Base-by-base conservation (phyloP, 2,797 vertebrate species). In the Schizopygopsis malacanthus region DNA sequence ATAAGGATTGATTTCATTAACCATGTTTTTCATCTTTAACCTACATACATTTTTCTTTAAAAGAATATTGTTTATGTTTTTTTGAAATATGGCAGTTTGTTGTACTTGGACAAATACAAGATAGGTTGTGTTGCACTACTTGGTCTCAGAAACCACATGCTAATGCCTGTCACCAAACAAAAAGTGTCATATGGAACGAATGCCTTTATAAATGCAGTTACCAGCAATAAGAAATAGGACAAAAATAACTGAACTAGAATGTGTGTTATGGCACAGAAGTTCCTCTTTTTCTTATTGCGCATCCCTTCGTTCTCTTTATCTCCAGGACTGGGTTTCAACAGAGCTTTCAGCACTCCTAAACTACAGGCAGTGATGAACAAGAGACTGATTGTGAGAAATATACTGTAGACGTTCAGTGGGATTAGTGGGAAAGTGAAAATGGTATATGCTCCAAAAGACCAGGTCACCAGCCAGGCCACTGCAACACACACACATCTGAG, bases 221-320 rank as follows among this genome's bases (percentile, higher is more conserved):
- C 33, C 65, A 81, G 11, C 13, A 81, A 4, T 37, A n/a, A 16
- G 8, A 54, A 54, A 52, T 81, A 81, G 33, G 79, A 81, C 10
- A 45, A 6, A 33, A 84, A 45, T 43, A 83, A 83, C 47, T 83
- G 43, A 2, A 52, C 7, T 45, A 85, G 65, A 43, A 78, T 84
- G 13, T 81, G 50, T 52, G 70, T 76, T 39, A 88, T 87, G 6
- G 56, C 82, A 47, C 9, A 81, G 77, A 88, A 83, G 11, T 77
- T 65, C 65, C 71, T 88, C 18, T 69, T 76, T 81, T 86, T 90
- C 69, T 84, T 47, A 20, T 12, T 52, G 73, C 65, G 79, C 80
- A 87, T 83, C 37, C 75, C 59, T 50, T 71, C 67, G 6, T 43
- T 83, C 43, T 81, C 63, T 28, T 79, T 63, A 9, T 79, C 50